Conservation (phyloP, 2,888 invertebrate species). For the Drosophila monieri region DNA sequence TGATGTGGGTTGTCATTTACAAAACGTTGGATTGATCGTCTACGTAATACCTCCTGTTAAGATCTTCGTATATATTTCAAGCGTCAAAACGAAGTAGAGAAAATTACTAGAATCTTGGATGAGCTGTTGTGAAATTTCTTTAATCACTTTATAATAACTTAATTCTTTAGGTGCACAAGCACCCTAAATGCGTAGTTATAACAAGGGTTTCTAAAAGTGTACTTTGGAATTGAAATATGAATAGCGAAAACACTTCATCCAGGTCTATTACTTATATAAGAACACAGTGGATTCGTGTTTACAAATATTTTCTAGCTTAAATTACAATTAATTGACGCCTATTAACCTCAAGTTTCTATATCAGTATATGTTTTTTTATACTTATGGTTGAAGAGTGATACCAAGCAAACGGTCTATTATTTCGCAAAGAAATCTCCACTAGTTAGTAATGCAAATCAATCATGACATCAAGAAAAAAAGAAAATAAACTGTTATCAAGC, state of each 20-base stretch:
- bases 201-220: neutral
- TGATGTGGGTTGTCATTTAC: slow-evolving; percentile 4
- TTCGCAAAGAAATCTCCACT: too few species aligned
- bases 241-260: neutral
- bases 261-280: neutral
- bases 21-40: neutral
- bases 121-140: neutral
- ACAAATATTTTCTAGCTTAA: neutral
- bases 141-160: neutral
- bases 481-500: too few species aligned
- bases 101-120: neutral
- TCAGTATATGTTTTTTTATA: too few species aligned
- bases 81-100: neutral
- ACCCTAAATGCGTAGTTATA: neutral
- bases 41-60: neutral
- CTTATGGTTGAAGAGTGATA: too few species aligned
- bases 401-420: too few species aligned
- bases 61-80: neutral
- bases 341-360: neutral
- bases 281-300: neutral
- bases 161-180: neutral
- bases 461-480: too few species aligned
- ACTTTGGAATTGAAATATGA: neutral
- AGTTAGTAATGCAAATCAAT: too few species aligned
- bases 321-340: neutral